These are phyloP conservation scores for Xenentodon cancila DNA, from an alignment of 2,797 vertebrate genomes.

Conservation along the genomic window DNA sequence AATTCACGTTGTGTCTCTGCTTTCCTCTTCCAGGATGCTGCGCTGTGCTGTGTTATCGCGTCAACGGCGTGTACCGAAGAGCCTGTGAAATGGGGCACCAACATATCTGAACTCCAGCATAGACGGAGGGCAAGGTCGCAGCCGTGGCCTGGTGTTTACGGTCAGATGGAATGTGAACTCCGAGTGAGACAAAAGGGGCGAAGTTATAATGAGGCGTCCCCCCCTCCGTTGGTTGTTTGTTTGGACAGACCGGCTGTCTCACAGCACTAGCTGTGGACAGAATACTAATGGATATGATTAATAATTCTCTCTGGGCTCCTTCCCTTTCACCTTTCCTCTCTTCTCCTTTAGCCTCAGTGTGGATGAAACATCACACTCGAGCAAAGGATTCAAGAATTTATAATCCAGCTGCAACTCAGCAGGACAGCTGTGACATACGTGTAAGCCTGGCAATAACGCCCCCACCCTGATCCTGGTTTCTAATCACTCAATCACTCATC, in stretches of 20 bases:
- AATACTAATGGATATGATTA: constrained; percentile 76
- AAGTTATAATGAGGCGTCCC: constrained; percentile 69
- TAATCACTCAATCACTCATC: constrained; percentile 59
- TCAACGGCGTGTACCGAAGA: constrained; percentile 46
- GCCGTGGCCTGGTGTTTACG: constrained; percentile 62
- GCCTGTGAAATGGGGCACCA: constrained; percentile 54
- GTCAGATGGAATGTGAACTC: constrained; percentile 74
- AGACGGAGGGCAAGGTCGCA: constrained; percentile 49
- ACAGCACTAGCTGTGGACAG: constrained; percentile 65
- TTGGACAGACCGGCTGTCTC: constrained; percentile 76
- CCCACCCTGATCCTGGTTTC: constrained; percentile 39
- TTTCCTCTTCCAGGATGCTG: constrained; percentile 10
- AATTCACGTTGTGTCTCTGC: constrained; percentile 25
- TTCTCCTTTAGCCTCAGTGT: constrained; percentile 12
- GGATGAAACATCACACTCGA: constrained; percentile 27
- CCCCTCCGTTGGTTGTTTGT: constrained; percentile 73
- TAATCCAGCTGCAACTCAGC: constrained; percentile 8
- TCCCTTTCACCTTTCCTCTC: constrained; percentile 31
- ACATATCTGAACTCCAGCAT: constrained; percentile 58
- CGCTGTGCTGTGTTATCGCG: constrained; percentile 17
- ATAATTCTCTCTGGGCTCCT: constrained; percentile 56
- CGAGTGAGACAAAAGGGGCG: constrained; percentile 52
- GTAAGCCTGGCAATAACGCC: constrained; percentile 23
- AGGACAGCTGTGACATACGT: constrained; percentile 15
- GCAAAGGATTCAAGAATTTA: constrained; percentile 22